Base-by-base conservation (phyloP, 1,140 invertebrate species). In the Macrocentrus cingulum region DNA sequence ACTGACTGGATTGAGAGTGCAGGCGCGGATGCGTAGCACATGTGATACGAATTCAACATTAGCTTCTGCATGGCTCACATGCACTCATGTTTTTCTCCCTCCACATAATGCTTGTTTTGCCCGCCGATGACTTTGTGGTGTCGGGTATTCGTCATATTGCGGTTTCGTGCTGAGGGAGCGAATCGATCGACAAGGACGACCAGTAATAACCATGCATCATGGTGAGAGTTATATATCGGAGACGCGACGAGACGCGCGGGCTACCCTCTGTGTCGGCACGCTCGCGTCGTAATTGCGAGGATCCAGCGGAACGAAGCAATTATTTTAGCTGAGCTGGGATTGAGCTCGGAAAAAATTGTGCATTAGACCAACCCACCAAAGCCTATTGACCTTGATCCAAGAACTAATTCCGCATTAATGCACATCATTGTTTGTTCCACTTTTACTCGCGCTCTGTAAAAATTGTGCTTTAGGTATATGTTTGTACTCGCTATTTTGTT, bases 21-120 rank as follows among this genome's bases (percentile, higher is more conserved):
- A n/a, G n/a, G 63, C 53, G 45, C 66, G 67, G 63, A 72, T 72
- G 70, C 66, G 60, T 56, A 64, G 59, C 72, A 72, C 65, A 71
- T 75, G 70, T 73, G 63, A 61, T 56, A 65, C 68, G n/a, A n/a
- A 70, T 70, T 69, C 65, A 50, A 37, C 41, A 44, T 39, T 39
- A 15, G 3, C 4, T 13, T n/a, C 7, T 34, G 11, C 11, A 34
- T 34, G 6, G 29, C 29, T 64, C 37, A 46, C 13, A 39, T 39
- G 8, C 7, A n/a, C 15, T 6, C 29, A 11, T 34, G 6, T 11
- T 39, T n/a, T 39, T 39, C 15, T 39, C 15, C 36, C 3, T 4
- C 13, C 64, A 52, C 56, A 62, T 67, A 61, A 52, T 67, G 44
- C 51, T 61, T 18, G 8, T 56, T 52, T 42, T 58, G 48, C 59